Base-by-base conservation (phyloP, 2,113 vertebrate species). In the Boulengeromyrus knoepffleri region DNA sequence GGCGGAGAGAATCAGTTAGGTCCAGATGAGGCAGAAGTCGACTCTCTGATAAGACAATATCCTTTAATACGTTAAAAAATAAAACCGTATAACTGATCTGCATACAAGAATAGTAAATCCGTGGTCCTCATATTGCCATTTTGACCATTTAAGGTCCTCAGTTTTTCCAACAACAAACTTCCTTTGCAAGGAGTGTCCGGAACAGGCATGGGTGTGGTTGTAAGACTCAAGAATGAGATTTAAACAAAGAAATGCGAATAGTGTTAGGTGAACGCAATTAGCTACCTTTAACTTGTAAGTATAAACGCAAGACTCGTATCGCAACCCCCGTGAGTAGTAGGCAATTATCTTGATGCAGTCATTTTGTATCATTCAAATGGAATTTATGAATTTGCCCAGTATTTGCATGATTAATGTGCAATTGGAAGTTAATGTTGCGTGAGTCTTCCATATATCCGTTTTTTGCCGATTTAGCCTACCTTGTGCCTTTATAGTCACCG, bases 21-120 rank as follows among this genome's bases (percentile, higher is more conserved):
- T 89, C 98, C 98, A 2, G 98, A 99, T 93, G 97, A 99, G 92
- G 97, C 97, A 92, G 98, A 99, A 94, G 98, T 99, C 94, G 98
- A 99, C 93, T 97, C 97, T 6, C 97, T 98, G 87, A 96, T 99
- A 95, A 96, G 97, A 93, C 98, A 99, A 99, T 99, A 99, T 99
- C 98, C 97, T 98, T 97, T 77, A 21, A 36, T 19, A 15, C 31
- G 24, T 50, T 24, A 50, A 70, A 27, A 70, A 31, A 70, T 70
- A 27, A 66, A 66, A 27, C 27, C 58, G 17, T 89, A 24, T 45
- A 49, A 77, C n/a, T 36, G 27, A 53, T 39, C 5, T 10, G 49
- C 46, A 17, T 87, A 5, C 85, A 36, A 5, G 7, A 53, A 36
- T 4, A 9, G 10, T 56, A n/a, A 15, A 47, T 85, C 24, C 45